Evolutionary conservation across 2,797 vertebrate genomes (phyloP).

Genomic region (Cephalopachus bancanus): DNA sequence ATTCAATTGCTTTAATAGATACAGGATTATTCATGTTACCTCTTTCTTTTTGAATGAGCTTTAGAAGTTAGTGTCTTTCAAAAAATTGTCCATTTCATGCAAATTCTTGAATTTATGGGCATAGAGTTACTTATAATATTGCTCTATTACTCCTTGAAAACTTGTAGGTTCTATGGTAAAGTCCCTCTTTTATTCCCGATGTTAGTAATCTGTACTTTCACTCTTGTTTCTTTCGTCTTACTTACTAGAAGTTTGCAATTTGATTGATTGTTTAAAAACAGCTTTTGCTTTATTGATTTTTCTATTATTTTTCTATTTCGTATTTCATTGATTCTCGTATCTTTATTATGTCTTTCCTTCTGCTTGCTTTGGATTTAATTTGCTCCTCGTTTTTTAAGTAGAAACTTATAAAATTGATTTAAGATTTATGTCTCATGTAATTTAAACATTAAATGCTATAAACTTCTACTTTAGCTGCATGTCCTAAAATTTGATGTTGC

Average conservation of each 20-base stretch:
- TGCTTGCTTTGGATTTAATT: constrained; percentile 14
- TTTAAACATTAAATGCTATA: neutral
- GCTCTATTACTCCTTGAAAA: neutral
- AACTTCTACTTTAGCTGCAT: neutral
- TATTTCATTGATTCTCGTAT: neutral
- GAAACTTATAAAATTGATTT: neutral
- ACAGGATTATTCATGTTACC: too few species aligned
- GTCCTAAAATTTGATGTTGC: too few species aligned
- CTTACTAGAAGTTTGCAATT: neutral
- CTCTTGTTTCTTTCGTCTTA: neutral
- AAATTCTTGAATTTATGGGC: neutral
- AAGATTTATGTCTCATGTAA: neutral
- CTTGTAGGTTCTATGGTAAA: neutral
- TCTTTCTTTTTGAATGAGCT: too few species aligned
- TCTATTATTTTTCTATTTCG: too few species aligned
- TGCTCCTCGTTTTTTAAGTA: neutral
- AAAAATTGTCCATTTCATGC: neutral
- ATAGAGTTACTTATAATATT: neutral
- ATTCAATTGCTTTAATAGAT: too few species aligned
- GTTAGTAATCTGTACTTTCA: neutral
- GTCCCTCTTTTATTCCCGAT: neutral
- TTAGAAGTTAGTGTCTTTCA: neutral
- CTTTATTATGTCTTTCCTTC: neutral
- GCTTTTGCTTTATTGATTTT: neutral
- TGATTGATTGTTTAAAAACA: neutral